These are phyloP conservation scores for Epistrophe grossulariae DNA, from an alignment of 2,888 invertebrate genomes.

Conservation along the genomic window DNA sequence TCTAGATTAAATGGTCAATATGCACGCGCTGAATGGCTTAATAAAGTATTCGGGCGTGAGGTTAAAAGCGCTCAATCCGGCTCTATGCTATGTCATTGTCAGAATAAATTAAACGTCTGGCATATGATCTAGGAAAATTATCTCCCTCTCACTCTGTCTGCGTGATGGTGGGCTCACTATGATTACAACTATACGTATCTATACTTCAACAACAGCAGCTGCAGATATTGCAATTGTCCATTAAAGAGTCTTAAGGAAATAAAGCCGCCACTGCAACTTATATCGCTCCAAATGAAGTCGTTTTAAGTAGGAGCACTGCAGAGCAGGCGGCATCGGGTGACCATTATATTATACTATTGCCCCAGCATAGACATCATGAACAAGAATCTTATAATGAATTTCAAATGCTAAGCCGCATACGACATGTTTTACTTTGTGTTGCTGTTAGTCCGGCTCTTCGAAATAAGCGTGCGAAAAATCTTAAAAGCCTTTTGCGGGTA, in stretches of 20 bases:
- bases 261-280: slow-evolving; percentile 46
- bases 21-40: slow-evolving; percentile 71
- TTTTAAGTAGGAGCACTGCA: slow-evolving; percentile 39
- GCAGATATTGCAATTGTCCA: slow-evolving; percentile 65
- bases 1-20: slow-evolving; percentile 68
- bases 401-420: slow-evolving; percentile 67
- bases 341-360: slow-evolving; percentile 45
- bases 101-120: slow-evolving; percentile 64
- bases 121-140: slow-evolving; percentile 59
- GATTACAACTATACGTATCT: neutral
- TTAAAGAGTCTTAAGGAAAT: slow-evolving; percentile 67
- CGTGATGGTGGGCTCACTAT: slow-evolving; percentile 5
- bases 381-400: slow-evolving; percentile 71
- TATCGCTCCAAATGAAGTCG: slow-evolving; percentile 72
- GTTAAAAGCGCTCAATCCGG: slow-evolving; percentile 55
- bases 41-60: slow-evolving; percentile 68
- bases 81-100: slow-evolving; percentile 46
- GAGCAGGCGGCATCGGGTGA: slow-evolving; percentile 31
- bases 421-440: slow-evolving; percentile 65
- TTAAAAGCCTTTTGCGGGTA: slow-evolving; percentile 55
- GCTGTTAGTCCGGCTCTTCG: slow-evolving; percentile 43
- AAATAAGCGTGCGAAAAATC: slow-evolving; percentile 73
- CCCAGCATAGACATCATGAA: slow-evolving; percentile 35
- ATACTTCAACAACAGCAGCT: slow-evolving; percentile 63
- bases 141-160: neutral